Base-by-base conservation (phyloP, 2,113 vertebrate genomes). In the Rhagologus leucostigma region DNA sequence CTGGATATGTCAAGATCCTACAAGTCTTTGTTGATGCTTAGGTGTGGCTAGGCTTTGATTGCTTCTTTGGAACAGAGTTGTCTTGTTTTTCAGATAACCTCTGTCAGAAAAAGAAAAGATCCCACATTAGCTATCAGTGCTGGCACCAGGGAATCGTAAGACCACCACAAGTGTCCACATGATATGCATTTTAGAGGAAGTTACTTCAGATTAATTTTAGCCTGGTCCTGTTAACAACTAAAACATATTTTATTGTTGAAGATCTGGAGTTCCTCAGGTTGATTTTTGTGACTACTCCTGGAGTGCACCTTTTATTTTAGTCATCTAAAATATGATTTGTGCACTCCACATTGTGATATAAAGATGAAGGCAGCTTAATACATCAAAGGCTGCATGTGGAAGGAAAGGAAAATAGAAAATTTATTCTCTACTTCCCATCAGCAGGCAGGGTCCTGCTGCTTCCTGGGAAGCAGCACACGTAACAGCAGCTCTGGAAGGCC, bases 381-480 rank as follows among this genome's bases (percentile, higher is more conserved):
- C 59, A 73, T 9, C 47, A n/a, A 67, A 89, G 35, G 4, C 29
- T 13, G 5, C 1, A 1, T 7, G 9, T 23, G 10, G 24, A 73
- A 77, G 23, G 12, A n/a, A 82, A 78, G 37, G 53, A 47, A 73
- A 73, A 71, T 6, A 46, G 12, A 70, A 71, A 23, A 63, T 67
- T 63, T 68, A 13, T 87, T 84, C 35, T 84, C 13, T 55, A 4
- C 19, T 84, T 87, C 16, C 44, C 6, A 32, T 64, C 27, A 65
- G 6, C 9, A 14, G 50, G 14, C 1, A 4, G 16, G 65, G 41
- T 75, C 24, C 30, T 24, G 26, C 29, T 3, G 3, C 33, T 62
- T 69, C 39, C 24, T 11, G 2, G 41, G 46, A 55, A 78, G 39
- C 11, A 74, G 53, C 13, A 37, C 6, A 3, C 0, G 0, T 41